Conservation (phyloP, 35 echinoderm and acorn worm genomes). For the Holothuria glaberrima region DNA sequence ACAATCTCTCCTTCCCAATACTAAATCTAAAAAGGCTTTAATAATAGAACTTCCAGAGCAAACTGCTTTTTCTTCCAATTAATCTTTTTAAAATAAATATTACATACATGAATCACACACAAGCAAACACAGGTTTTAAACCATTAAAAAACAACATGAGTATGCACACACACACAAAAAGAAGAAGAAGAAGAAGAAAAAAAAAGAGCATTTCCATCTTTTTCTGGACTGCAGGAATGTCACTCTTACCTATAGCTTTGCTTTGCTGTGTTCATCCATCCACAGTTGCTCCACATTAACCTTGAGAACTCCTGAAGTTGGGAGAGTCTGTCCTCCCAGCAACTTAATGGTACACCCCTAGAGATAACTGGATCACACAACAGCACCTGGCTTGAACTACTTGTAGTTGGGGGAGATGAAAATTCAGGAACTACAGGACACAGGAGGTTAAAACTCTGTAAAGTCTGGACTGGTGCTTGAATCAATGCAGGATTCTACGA, state of each 20-base stretch:
- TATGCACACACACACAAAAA: too few relatives aligned
- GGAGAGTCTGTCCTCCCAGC: slow-evolving; percentile 66
- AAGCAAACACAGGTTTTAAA: not conserved
- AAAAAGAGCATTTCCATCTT: not conserved
- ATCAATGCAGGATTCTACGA: slow-evolving; percentile 69
- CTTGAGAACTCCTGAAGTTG: slow-evolving; percentile 65
- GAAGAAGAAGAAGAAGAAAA: not conserved
- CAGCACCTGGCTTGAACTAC: not conserved
- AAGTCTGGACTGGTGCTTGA: slow-evolving; percentile 62
- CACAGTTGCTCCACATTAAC: slow-evolving; percentile 77
- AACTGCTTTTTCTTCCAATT: not conserved
- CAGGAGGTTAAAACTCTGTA: slow-evolving; percentile 66
- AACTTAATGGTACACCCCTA: slow-evolving; percentile 63
- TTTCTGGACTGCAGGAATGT: not conserved
- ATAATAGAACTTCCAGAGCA: not conserved
- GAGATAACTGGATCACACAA: slow-evolving; percentile 45
- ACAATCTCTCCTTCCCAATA: too few relatives aligned
- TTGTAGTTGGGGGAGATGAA: not conserved
- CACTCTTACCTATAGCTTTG: slow-evolving; percentile 46
- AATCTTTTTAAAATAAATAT: too few relatives aligned
- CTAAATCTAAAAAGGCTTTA: not conserved
- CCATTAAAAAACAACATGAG: not conserved
- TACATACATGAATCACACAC: not conserved
- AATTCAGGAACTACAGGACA: slow-evolving; percentile 11
- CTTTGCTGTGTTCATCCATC: slow-evolving; percentile 6